phyloP scores from a whole-genome alignment of 1,140 invertebrate genomes.

The Drosophila eugracilis region DNA sequence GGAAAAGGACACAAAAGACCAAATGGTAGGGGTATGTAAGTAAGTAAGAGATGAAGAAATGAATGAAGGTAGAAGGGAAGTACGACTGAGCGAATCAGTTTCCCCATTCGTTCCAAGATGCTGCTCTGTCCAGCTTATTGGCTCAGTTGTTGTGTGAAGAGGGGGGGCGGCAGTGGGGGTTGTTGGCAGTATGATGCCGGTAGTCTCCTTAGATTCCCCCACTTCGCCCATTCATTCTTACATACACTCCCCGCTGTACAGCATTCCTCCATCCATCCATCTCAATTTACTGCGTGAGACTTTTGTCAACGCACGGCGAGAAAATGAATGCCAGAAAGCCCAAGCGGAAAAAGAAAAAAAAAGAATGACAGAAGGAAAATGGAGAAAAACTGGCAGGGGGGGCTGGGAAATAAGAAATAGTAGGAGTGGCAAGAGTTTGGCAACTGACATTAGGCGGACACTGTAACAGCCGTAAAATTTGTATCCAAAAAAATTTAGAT shows the following conservation, averaged over 20 bases:
- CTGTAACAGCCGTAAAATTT: conserved; percentile 3
- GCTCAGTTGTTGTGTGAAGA: too few relatives aligned
- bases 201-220: background rate
- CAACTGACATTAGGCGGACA: conserved; percentile 20
- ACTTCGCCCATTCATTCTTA: background rate
- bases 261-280: conserved; percentile 37
- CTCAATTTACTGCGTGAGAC: conserved; percentile 64
- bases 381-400: background rate
- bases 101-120: conserved; percentile 18
- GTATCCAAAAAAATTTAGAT: background rate
- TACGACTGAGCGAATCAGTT: conserved; percentile 31
- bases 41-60: background rate
- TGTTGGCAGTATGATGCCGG: too few relatives aligned
- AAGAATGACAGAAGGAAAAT: background rate
- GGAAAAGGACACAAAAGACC: conserved; percentile 7
- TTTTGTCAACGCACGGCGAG: conserved; percentile 59
- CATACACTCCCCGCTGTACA: background rate
- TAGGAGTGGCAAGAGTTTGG: background rate
- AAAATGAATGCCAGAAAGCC: conserved; percentile 49
- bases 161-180: too few relatives aligned
- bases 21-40: background rate
- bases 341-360: background rate
- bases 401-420: background rate
- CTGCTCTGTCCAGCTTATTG: conserved; percentile 36
- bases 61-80: background rate